These are phyloP conservation scores for Drosophila pallidifrons DNA, from an alignment of 1,140 invertebrate species.

Conservation along the genomic window DNA sequence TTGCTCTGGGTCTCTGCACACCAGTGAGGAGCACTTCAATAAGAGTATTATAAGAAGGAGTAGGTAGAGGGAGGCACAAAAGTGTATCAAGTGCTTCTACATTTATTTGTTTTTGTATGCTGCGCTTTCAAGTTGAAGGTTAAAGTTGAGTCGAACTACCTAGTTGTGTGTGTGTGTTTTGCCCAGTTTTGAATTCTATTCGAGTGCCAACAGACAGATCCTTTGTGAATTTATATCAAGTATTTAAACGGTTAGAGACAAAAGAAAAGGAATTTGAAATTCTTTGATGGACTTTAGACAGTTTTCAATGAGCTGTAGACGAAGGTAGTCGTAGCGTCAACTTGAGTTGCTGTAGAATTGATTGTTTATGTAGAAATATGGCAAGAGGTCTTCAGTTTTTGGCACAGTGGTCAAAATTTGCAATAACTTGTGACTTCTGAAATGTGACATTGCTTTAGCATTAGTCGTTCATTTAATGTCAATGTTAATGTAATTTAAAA, in stretches of 20 bases:
- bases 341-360: constrained; percentile 1
- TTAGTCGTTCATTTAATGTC: too few species aligned
- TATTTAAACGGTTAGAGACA: constrained; percentile 23
- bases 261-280: constrained; percentile 28
- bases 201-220: constrained; percentile 45
- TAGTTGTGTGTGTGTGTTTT: constrained; percentile 11
- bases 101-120: constrained; percentile 38
- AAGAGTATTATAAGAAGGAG: background rate
- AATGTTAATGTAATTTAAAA: too few species aligned
- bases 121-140: constrained; percentile 72
- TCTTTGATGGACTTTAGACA: constrained; percentile 47
- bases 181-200: constrained; percentile 27
- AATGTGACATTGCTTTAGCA: too few species aligned
- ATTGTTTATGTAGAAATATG: background rate
- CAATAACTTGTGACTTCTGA: background rate
- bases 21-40: constrained; percentile 2
- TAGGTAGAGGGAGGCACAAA: constrained; percentile 29
- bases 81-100: constrained; percentile 76
- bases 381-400: constrained; percentile 4
- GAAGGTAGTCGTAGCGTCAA: background rate
- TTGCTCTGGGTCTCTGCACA: constrained; percentile 10
- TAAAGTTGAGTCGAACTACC: constrained; percentile 63
- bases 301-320: constrained; percentile 31
- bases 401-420: constrained; percentile 8
- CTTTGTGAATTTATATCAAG: constrained; percentile 32